These are phyloP conservation scores for Adrianichthys oophorus DNA, from an alignment of 2,797 vertebrate species.

Conservation along the genomic window DNA sequence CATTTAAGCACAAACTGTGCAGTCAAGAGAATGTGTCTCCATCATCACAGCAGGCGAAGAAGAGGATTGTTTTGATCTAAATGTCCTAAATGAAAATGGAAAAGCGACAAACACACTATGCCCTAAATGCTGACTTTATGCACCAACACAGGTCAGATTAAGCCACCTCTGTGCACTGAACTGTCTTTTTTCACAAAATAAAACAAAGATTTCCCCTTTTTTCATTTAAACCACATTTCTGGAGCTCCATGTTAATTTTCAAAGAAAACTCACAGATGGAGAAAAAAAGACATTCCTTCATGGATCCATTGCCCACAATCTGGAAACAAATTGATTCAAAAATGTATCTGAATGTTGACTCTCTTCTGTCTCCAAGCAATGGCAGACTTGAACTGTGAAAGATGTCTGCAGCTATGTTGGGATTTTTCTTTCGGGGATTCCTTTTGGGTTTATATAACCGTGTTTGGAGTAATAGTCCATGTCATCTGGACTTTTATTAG, in stretches of 20 bases:
- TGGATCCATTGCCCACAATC: constrained; percentile 29
- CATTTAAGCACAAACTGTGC: constrained; percentile 3
- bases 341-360: constrained; percentile 21
- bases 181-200: constrained; percentile 17
- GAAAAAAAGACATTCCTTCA: constrained; percentile 48
- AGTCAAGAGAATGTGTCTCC: constrained; percentile 1
- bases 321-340: constrained; percentile 31
- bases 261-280: constrained; percentile 29
- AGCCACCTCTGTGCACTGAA: constrained; percentile 13
- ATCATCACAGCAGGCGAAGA: constrained; percentile 11
- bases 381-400: constrained; percentile 25
- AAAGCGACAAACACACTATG: neutral
- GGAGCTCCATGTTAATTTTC: constrained; percentile 33
- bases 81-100: constrained; percentile 6
- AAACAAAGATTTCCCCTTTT: constrained; percentile 14
- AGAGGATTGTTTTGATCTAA: constrained; percentile 16
- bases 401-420: constrained; percentile 39
- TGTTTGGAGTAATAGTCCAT: constrained; percentile 36
- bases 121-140: neutral
- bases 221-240: constrained; percentile 17
- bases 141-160: constrained; percentile 31
- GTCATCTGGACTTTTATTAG: constrained; percentile 38
- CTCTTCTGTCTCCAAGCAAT: constrained; percentile 17
- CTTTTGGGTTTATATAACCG: constrained; percentile 39
- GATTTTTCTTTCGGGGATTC: constrained; percentile 51